Base-by-base conservation (phyloP, 30 jellyfish, hydroid and myxozoan species). In the Turritopsis dohrnii region DNA sequence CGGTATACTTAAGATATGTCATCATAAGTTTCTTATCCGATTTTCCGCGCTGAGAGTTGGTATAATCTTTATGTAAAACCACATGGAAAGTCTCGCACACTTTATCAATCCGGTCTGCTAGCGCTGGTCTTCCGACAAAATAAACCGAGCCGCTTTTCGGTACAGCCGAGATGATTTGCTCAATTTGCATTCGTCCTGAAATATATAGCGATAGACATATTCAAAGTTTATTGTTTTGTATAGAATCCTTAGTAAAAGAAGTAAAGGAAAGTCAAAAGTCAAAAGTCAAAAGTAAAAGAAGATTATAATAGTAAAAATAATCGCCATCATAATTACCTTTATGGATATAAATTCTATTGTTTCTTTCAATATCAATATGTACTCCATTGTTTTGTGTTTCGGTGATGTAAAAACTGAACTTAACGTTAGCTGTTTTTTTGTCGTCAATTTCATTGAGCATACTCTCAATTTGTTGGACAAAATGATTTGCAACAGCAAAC, bases 51-150 rank as follows among this genome's bases (percentile, higher is more conserved):
- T 79, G 85, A 7, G 85, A 41, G 80, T 79, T 79, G 28, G 79
- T 53, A 28, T 21, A 41, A 52, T 79, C 85, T 52, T 8, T 79
- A 8, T 20, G 26, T 30, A 79, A 79, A 29, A 8, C 21, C 4
- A 28, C 27, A 23, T 79, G 28, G 52, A 8, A 28, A 8, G 28
- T 28, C 25, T 79, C 79, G 53, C 85, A 79, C 8, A 28, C 9
- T 20, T 23, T 30, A 13, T 23, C 29, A 28, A 79, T 53, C 7
- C 29, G 77, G 24, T 79, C 85, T 19, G 85, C 85, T 13, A 79
- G 53, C 79, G 85, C 28, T 28, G 85, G 85, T 79, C 85, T 21
- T 20, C 85, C 85, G 29, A 79, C 85, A 21, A 79, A 79, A 53
- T 79, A 79, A 28, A 79, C 79, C 7, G 16, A 28, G 29, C 80